Percentiles rank a stretch among this genome's conserved stretches.
Evolutionary conservation across 2,888 invertebrate species (phyloP).

Genomic region (Apeira syringaria): DNA sequence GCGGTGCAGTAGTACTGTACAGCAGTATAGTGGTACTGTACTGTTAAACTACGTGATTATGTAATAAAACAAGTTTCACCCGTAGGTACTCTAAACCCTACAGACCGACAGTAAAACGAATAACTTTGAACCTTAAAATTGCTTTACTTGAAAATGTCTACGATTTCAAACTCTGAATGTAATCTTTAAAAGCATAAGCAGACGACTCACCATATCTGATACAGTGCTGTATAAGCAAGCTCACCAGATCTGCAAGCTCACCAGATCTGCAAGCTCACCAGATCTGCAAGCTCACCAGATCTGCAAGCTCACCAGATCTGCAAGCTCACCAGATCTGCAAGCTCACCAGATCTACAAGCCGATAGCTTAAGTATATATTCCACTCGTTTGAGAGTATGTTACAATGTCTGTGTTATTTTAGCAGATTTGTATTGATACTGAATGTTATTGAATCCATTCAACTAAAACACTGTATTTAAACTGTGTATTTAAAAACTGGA

Average conservation of each 20-base stretch:
- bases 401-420: too few species aligned
- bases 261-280: not conserved
- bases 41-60: too few species aligned
- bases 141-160: not conserved
- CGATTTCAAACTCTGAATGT: not conserved
- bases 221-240: not conserved
- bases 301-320: not conserved
- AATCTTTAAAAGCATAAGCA: constrained; percentile 7
- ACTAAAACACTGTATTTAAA: too few species aligned
- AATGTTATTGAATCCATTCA: too few species aligned
- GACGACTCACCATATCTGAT: constrained; percentile 1
- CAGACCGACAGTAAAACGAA: too few species aligned
- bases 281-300: not conserved
- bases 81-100: too few species aligned
- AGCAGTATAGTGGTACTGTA: too few species aligned
- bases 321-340: not conserved
- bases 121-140: too few species aligned
- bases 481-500: too few species aligned
- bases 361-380: not conserved
- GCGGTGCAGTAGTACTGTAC: too few species aligned
- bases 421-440: too few species aligned
- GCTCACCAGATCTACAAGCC: not conserved
- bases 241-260: not conserved
- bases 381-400: not conserved
- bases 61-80: too few species aligned